Evolutionary conservation across 53 echinoderm and acorn worm genomes (phyloP), one percentile per base, ranked within the genome.

Genomic region (Apostichopus leukothele): DNA sequence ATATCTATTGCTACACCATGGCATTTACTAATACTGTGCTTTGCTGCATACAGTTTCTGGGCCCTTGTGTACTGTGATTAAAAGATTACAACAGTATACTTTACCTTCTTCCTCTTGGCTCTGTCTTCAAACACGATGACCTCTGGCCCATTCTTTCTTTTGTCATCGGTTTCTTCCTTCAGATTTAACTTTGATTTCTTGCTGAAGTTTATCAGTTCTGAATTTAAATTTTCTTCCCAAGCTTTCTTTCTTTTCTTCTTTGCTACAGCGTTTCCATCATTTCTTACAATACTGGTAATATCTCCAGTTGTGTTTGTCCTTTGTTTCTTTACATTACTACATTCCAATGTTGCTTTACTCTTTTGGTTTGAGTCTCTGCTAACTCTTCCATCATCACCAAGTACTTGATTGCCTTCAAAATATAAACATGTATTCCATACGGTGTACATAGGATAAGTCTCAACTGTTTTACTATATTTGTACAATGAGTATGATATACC

Each of bases 111-210:
- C 74, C 93, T 89, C 79, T 90, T 92, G 59, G 88, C 88, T 83
- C 91, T 92, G 74, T 94, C 94, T 67, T 94, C 78, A 89, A 94
- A 96, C 12, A 96, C 90, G 39, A 96, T 79, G 51, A 96, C 93
- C 59, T 94, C 94, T 10, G 94, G 93, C 0, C 55, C 83, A 51
- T 76, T 92, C 57, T 80, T 92, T 83, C 60, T 90, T 73, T 7
- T 74, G 60, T 52, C 75, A 63, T 50, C 53, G 67, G 26, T 75
- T 57, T 73, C 84, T 53, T 86, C 90, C n/a, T 78, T 83, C 55
- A 27, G 52, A 12, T 91, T 88, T 20, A 55, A 66, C 59, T 51
- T 63, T 7, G 22, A 27, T 57, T 89, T 63, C 50, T 73, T 92
- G 18, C 51, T 83, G 54, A 87, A 90, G 20, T 50, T 60, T 60